phyloP scores from a whole-genome alignment of 2,113 vertebrate species.

The Crotalus viridis region DNA sequence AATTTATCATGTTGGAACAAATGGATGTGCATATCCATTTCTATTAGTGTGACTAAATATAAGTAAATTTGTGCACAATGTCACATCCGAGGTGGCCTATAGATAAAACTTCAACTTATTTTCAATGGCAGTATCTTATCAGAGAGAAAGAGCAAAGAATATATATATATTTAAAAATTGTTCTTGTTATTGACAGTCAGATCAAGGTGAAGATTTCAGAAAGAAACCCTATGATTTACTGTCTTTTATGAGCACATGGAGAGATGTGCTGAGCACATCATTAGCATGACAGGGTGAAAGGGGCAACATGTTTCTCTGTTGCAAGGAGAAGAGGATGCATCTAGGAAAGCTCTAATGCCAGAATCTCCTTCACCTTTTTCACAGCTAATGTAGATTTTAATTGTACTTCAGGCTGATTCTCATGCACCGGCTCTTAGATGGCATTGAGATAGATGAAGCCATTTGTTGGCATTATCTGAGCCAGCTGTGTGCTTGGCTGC shows the following conservation, averaged over 20 bases:
- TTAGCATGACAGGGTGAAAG: conserved; percentile 73
- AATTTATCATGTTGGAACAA: conserved; percentile 68
- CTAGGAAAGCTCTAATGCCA: conserved; percentile 76
- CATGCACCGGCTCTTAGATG: conserved; percentile 76
- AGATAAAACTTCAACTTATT: conserved; percentile 64
- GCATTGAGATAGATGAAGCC: conserved; percentile 86
- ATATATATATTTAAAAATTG: conserved; percentile 64
- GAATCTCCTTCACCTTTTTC: conserved; percentile 79
- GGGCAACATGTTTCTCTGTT: conserved; percentile 70
- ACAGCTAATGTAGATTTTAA: conserved; percentile 82
- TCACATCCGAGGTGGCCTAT: conserved; percentile 56
- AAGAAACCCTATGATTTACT: conserved; percentile 71
- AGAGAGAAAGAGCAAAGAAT: conserved; percentile 48
- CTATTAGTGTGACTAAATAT: conserved; percentile 68
- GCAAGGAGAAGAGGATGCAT: conserved; percentile 69
- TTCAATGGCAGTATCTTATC: conserved; percentile 64
- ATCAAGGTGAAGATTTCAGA: conserved; percentile 71
- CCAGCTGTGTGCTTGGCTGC: conserved; percentile 86
- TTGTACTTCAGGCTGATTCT: conserved; percentile 73
- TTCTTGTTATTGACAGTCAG: conserved; percentile 71
- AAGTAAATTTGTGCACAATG: conserved; percentile 67
- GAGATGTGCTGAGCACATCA: conserved; percentile 65
- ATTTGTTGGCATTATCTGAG: conserved; percentile 87
- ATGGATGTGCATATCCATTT: conserved; percentile 64
- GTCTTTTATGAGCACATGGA: conserved; percentile 66